Evolutionary conservation across 1,140 invertebrate genomes (phyloP), one percentile per base, ranked within the genome.

Genomic region (Brachionus calyciflorus): DNA sequence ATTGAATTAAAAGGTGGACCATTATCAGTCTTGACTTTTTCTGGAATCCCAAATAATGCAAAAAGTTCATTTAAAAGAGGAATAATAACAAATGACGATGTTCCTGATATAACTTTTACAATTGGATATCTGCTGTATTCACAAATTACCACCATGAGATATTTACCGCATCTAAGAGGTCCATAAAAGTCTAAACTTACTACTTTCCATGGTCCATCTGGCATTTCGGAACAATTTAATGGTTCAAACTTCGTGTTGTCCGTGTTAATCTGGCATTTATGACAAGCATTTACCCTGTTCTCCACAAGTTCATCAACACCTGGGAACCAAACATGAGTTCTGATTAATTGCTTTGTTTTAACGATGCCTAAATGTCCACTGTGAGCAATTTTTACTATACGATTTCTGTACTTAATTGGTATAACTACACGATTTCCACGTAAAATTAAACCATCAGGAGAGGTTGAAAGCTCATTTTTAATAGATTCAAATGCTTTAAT

Each of bases 301-400:
- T 84, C 82, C 12, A 79, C 79, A 26, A 81, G 60, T 17, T 33
- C 77, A 63, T 84, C 81, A 26, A 84, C 81, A 24, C 65, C 51
- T 48, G 79, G 79, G 80, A 80, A 85, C 82, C 83, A 85, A 12
- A 84, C 81, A 77, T 83, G 82, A n/a, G 60, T 41, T 77, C 82
- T 46, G 57, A 82, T 55, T 17, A 77, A 48, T 30, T 63, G 21
- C 65, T 82, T 83, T 79, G 81, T 82, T 53, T 68, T 30, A 46
- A 77, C 70, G 3, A 80, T 80, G 9, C 81, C 81, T 12, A 78
- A 75, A 76, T 83, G 81, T 28, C 78, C 79, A 77, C 81, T 80
- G 68, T 82, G 82, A 19, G 79, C 80, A 49, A 21, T 21, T 19
- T 19, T 21, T 49, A 21, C 48, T 49, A 2, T 49, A n/a, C 17